A percentile compares a stretch with the other conserved stretches of the same genome.
Conservation (phyloP, 92 coral and sea anemone species). For the Epizoanthus illoricatus region DNA sequence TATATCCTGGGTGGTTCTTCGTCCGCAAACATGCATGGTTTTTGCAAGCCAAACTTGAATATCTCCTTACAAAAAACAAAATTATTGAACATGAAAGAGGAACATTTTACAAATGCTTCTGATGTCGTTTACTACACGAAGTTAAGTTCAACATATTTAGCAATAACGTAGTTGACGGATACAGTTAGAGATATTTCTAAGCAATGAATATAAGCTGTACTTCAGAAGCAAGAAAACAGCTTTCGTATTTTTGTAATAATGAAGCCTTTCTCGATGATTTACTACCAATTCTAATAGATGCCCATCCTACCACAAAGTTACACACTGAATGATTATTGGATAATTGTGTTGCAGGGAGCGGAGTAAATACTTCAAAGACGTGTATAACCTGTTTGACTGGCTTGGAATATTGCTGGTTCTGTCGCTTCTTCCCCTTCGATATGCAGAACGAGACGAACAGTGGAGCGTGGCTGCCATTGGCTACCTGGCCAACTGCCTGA, state of each 20-base stretch:
- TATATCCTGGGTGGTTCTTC: too few relatives aligned
- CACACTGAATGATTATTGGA: background rate
- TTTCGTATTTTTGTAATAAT: background rate
- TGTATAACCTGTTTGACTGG: conserved; percentile 81
- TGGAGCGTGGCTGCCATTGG: conserved; percentile 79
- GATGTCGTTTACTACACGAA: too few relatives aligned
- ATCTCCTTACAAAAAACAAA: too few relatives aligned
- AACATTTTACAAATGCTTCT: too few relatives aligned
- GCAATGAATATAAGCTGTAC: background rate
- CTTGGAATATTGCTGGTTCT: conserved; percentile 68
- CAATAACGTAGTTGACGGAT: too few relatives aligned
- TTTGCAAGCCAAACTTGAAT: too few relatives aligned
- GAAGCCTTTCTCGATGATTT: background rate
- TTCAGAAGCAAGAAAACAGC: background rate
- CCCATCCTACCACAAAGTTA: background rate
- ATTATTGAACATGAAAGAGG: too few relatives aligned
- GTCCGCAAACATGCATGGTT: too few relatives aligned
- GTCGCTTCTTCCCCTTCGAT: conserved; percentile 68
- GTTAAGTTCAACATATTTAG: too few relatives aligned
- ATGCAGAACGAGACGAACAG: conserved; percentile 60
- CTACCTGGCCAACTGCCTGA: conserved; percentile 70
- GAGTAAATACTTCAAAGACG: conserved; percentile 61
- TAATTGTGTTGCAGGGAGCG: conserved; percentile 60
- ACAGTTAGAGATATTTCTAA: background rate
- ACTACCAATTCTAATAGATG: background rate